A percentile compares a stretch with the other conserved stretches of the same genome.
phyloP scores from a whole-genome alignment of 2,113 vertebrate genomes.

The Shinisaurus crocodilurus region DNA sequence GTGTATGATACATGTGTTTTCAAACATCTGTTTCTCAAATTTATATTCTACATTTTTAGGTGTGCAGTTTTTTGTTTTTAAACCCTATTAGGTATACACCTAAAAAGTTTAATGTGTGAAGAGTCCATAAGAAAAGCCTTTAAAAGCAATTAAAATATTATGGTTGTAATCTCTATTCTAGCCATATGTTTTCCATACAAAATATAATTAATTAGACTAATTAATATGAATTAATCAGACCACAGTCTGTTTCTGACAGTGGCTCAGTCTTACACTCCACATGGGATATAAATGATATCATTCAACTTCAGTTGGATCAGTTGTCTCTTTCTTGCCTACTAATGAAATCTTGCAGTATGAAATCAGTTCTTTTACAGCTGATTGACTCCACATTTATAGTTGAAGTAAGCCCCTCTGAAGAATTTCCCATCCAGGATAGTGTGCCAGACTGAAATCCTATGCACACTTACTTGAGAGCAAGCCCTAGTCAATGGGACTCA shows the following conservation, averaged over 20 bases:
- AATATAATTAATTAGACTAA: conserved; percentile 5
- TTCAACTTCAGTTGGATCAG: background rate
- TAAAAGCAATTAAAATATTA: conserved; percentile 15
- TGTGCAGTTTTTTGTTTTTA: background rate
- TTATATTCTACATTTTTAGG: background rate
- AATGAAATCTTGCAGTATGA: background rate
- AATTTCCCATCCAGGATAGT: background rate
- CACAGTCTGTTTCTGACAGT: background rate
- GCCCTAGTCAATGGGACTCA: background rate
- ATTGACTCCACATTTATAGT: background rate
- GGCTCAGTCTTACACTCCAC: background rate
- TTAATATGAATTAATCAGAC: conserved; percentile 23
- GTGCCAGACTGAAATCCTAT: background rate
- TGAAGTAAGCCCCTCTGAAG: background rate
- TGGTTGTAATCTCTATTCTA: background rate
- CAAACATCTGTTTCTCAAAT: background rate
- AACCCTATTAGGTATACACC: background rate
- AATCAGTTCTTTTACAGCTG: background rate
- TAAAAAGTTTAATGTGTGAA: background rate
- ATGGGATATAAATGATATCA: background rate
- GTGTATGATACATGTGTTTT: background rate
- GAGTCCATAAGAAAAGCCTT: conserved; percentile 10
- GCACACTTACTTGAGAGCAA: background rate
- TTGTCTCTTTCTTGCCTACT: background rate
- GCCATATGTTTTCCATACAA: conserved; percentile 7